These are phyloP conservation scores for Gymnothorax javanicus DNA, from an alignment of 2,797 vertebrate species.

Conservation along the genomic window DNA sequence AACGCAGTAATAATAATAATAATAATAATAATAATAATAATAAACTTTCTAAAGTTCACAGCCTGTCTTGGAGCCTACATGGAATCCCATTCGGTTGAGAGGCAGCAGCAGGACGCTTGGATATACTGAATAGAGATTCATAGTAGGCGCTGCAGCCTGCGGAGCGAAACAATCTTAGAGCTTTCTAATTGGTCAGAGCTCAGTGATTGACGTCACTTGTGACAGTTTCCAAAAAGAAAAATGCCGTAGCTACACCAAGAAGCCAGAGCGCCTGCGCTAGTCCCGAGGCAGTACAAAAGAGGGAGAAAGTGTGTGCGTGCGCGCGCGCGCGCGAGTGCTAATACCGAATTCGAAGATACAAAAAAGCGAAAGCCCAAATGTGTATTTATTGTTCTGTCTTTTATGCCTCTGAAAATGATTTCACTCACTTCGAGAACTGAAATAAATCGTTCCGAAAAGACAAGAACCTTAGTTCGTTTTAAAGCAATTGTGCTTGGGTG, in stretches of 20 bases:
- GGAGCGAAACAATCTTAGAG: constrained; percentile 85
- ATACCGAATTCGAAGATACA: too few species aligned
- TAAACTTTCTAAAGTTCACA: constrained; percentile 72
- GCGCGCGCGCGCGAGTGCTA: too few species aligned
- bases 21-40: constrained; percentile 50
- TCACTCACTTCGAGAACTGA: neutral
- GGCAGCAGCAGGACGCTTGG: constrained; percentile 88
- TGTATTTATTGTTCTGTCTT: too few species aligned
- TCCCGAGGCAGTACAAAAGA: constrained; percentile 54
- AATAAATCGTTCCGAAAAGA: neutral
- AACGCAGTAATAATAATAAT: neutral
- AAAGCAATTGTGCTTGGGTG: neutral
- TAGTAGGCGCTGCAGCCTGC: constrained; percentile 82
- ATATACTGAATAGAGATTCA: constrained; percentile 90
- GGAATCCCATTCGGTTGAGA: constrained; percentile 85
- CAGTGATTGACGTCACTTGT: constrained; percentile 85
- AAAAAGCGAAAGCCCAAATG: too few species aligned
- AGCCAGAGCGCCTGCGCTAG: constrained; percentile 78
- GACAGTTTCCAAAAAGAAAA: constrained; percentile 86
- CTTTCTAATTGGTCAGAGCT: constrained; percentile 84
- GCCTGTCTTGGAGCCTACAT: constrained; percentile 84
- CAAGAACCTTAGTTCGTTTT: neutral
- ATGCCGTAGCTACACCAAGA: constrained; percentile 75
- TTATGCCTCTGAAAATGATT: neutral
- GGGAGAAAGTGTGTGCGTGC: constrained; percentile 44